phyloP scores from a whole-genome alignment of 2,113 vertebrate species.

The Cyprinodon variegatus region DNA sequence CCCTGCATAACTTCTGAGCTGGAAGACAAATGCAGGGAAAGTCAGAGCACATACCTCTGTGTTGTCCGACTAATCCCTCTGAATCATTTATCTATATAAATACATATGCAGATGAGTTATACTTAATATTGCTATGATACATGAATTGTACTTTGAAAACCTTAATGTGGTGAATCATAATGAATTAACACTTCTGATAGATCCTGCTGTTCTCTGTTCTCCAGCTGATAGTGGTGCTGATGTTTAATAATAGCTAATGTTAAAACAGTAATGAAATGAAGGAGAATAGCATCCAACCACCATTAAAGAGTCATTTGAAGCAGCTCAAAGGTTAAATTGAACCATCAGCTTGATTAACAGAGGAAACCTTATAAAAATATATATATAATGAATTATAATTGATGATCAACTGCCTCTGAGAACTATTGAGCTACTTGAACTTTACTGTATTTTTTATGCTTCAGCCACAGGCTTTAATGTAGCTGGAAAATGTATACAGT shows the following conservation, averaged over 20 bases:
- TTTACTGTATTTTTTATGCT: too few relatives aligned
- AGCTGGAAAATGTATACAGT: too few relatives aligned
- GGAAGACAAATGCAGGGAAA: conserved; percentile 18
- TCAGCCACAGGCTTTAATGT: too few relatives aligned
- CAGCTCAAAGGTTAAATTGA: background rate
- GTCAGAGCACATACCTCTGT: background rate
- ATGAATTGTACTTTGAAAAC: too few relatives aligned
- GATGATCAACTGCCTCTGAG: too few relatives aligned
- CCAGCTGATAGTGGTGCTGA: too few relatives aligned
- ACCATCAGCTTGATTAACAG: background rate
- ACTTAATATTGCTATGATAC: too few relatives aligned
- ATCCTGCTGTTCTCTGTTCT: conserved; percentile 3
- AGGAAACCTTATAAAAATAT: background rate
- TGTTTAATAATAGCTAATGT: conserved; percentile 24
- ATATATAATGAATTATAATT: background rate
- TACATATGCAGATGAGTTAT: background rate
- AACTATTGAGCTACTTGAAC: too few relatives aligned
- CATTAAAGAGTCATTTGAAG: background rate
- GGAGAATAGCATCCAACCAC: conserved; percentile 5
- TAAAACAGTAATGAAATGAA: conserved; percentile 13
- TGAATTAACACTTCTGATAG: background rate
- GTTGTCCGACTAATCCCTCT: background rate
- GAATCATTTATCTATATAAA: background rate
- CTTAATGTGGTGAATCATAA: too few relatives aligned
- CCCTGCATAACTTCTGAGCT: conserved; percentile 6